Conservation (phyloP, 2,113 vertebrate species). For the Trichechus manatus region DNA sequence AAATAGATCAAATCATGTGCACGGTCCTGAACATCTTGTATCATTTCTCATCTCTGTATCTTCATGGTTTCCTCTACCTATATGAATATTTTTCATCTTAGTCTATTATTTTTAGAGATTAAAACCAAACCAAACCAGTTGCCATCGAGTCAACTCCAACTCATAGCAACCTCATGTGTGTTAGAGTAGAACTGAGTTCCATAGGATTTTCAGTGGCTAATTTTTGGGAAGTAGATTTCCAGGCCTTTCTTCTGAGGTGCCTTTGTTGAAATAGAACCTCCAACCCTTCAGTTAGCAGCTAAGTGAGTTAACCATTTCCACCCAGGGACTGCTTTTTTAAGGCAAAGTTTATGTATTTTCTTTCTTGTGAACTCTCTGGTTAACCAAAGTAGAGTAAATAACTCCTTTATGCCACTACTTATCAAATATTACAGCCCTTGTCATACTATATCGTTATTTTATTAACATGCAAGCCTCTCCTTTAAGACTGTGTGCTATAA, state of each 20-base stretch:
- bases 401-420: neutral
- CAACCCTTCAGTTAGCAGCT: too few species aligned
- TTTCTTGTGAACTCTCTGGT: neutral
- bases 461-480: neutral
- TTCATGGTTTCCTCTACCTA: neutral
- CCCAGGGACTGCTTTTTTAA: neutral
- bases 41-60: neutral
- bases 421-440: neutral
- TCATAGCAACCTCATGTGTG: too few species aligned
- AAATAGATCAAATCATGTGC: neutral
- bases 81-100: slow-evolving; percentile 13
- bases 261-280: too few species aligned
- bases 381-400: neutral
- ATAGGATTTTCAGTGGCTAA: too few species aligned
- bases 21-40: neutral
- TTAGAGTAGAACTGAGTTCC: too few species aligned
- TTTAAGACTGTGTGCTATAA: neutral
- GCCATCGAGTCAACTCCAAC: neutral
- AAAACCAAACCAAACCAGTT: neutral
- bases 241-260: too few species aligned
- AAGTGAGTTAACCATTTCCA: too few species aligned
- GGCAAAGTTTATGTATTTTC: neutral
- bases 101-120: neutral
- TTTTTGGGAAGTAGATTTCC: too few species aligned
- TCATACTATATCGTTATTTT: neutral